Evolutionary conservation across 2,113 vertebrate genomes (phyloP), one percentile per base, ranked within the genome.

Genomic region (Entelurus aequoreus): DNA sequence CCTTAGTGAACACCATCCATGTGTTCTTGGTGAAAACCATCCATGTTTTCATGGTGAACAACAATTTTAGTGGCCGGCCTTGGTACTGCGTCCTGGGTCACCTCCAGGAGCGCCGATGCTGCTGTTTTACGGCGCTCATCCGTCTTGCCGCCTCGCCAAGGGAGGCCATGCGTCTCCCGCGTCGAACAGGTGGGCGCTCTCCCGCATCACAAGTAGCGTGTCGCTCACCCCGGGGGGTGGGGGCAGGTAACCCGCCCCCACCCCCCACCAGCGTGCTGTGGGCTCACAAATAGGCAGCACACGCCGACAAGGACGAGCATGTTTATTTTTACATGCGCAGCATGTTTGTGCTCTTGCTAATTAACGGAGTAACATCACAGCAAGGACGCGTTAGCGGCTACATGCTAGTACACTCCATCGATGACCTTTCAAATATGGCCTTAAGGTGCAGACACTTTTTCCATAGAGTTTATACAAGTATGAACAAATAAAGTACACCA

Each of bases 61-160:
- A 19, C 19, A 19, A 19, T 19, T 19, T 2, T 19, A 8, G 8
- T 1, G 35, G 38, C 8, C 5, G n/a, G 21, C 51, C 11, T 7
- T n/a, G 55, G 68, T 37, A 40, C 7, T 36, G 54, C 56, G 53
- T 46, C 0, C 50, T 6, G 57, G 84, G 87, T 90, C 86, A 89
- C 89, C 87, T 89, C 84, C 78, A 86, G 77, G 71, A 83, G 58
- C 74, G 85, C 76, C 84, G 67, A 82, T 74, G 79, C 64, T 76
- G 75, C 79, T 55, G 55, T 84, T 86, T 84, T 61, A 11, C 68
- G 48, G 74, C 66, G 65, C 79, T 82, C 88, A 88, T 90, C 71
- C 36, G 78, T 90, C 86, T 87, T 87, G 52, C 54, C 46, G 77
- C 70, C 63, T 38, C 62, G 15, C 67, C 66, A 70, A 53, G 46